phyloP scores from a whole-genome alignment of 2,888 invertebrate species.

The Priocnemis perturbator region DNA sequence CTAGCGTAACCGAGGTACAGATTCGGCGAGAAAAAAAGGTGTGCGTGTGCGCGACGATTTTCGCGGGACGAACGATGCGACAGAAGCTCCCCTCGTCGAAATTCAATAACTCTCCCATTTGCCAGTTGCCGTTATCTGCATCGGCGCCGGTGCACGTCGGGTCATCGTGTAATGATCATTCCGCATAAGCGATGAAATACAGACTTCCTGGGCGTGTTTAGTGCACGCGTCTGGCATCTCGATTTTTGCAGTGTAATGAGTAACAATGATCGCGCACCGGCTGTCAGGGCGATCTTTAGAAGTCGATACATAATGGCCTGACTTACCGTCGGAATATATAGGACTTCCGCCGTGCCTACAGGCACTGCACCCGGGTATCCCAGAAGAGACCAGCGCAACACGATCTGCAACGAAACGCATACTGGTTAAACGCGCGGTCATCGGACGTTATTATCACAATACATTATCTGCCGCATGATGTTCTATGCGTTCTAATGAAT shows the following conservation, averaged over 20 bases:
- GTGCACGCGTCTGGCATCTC: background rate
- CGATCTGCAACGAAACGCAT: conserved; percentile 78
- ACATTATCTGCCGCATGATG: no score
- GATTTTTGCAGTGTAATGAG: background rate
- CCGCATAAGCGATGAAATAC: no score
- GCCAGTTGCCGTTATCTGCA: no score
- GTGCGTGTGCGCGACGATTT: background rate
- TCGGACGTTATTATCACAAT: no score
- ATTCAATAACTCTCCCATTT: no score
- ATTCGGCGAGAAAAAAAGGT: conserved; percentile 34
- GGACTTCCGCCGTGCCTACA: conserved; percentile 70
- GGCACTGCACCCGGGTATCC: conserved; percentile 69
- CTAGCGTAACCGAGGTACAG: conserved; percentile 46
- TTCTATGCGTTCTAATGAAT: no score
- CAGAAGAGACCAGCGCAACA: conserved; percentile 79
- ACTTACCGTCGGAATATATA: conserved; percentile 68
- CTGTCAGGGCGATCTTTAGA: conserved; percentile 9
- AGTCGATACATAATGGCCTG: conserved; percentile 24
- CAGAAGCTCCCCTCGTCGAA: no score
- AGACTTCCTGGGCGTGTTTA: conserved; percentile 2
- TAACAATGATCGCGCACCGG: background rate
- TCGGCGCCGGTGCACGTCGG: background rate
- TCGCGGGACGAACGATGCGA: conserved; percentile 2
- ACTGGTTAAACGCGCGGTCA: no score
- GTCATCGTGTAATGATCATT: background rate